These are phyloP conservation scores for Dicycla oo DNA, from an alignment of 2,888 invertebrate species.

Conservation along the genomic window DNA sequence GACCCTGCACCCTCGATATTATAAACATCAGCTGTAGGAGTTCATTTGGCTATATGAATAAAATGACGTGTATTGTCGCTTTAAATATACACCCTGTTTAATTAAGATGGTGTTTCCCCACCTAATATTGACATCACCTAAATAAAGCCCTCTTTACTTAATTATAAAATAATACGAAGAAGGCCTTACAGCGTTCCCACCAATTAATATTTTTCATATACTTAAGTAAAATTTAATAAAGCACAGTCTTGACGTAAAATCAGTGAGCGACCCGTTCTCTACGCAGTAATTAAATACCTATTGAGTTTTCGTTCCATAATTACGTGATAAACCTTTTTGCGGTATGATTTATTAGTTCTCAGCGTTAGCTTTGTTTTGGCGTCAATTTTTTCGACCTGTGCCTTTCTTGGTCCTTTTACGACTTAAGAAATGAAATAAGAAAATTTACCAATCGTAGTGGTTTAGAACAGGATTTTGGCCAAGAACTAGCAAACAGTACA, in stretches of 20 bases:
- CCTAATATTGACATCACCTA: constrained; percentile 35
- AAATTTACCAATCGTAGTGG: not conserved
- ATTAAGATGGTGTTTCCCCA: constrained; percentile 21
- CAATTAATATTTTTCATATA: constrained; percentile 52
- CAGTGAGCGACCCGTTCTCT: constrained; percentile 46
- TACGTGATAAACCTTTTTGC: constrained; percentile 44
- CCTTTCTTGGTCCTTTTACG: not conserved
- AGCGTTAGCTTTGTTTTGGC: constrained; percentile 15
- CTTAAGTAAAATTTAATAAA: constrained; percentile 57
- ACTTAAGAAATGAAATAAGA: not conserved
- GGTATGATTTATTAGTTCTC: constrained; percentile 54
- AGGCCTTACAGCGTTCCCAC: constrained; percentile 20
- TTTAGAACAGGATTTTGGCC: not conserved
- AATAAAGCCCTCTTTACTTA: constrained; percentile 29
- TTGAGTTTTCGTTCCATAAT: constrained; percentile 49
- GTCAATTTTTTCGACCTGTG: not conserved
- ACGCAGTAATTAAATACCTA: constrained; percentile 60
- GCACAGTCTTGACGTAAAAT: constrained; percentile 36
- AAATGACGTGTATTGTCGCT: not conserved
- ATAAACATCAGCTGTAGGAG: not conserved
- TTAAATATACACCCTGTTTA: constrained; percentile 16
- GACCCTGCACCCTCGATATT: no score
- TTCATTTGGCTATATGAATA: not conserved
- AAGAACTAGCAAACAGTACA: not conserved
- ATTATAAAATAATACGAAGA: constrained; percentile 45